A percentile compares a stretch with the other conserved stretches of the same genome.
phyloP scores from a whole-genome alignment of 2,888 invertebrate genomes.

The Coelinius sp. region DNA sequence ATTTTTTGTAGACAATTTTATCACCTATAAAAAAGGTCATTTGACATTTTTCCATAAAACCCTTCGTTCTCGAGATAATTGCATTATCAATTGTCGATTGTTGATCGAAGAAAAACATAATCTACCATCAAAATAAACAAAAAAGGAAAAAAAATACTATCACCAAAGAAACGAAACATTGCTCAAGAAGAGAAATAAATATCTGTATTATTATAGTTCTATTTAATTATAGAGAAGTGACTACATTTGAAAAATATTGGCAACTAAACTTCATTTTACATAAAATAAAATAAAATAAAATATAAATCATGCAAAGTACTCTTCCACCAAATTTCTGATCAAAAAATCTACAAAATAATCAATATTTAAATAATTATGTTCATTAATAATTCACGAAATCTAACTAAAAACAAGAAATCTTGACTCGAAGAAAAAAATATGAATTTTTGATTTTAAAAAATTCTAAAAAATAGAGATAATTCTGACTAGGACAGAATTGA shows the following conservation, averaged over 20 bases:
- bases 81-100: no score
- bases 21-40: background rate
- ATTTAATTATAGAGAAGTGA: background rate
- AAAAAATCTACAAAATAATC: background rate
- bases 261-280: slow-evolving; percentile 13
- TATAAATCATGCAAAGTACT: background rate
- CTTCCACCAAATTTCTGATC: background rate
- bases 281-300: slow-evolving; percentile 12
- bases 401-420: background rate
- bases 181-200: slow-evolving; percentile 24
- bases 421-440: no score
- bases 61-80: no score
- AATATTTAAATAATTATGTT: no score
- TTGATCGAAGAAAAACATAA: background rate
- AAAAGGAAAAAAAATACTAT: slow-evolving; percentile 23
- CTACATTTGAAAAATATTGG: slow-evolving; percentile 18
- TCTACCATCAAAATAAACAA: background rate
- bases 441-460: slow-evolving; percentile 50
- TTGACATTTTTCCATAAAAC: background rate
- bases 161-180: slow-evolving; percentile 18
- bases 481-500: slow-evolving; percentile 43
- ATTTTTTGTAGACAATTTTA: no score
- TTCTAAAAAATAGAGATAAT: slow-evolving; percentile 53
- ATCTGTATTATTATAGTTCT: background rate
- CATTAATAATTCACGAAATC: background rate